These are phyloP conservation scores for Stenurella melanura DNA, from an alignment of 2,888 invertebrate genomes.

Conservation along the genomic window DNA sequence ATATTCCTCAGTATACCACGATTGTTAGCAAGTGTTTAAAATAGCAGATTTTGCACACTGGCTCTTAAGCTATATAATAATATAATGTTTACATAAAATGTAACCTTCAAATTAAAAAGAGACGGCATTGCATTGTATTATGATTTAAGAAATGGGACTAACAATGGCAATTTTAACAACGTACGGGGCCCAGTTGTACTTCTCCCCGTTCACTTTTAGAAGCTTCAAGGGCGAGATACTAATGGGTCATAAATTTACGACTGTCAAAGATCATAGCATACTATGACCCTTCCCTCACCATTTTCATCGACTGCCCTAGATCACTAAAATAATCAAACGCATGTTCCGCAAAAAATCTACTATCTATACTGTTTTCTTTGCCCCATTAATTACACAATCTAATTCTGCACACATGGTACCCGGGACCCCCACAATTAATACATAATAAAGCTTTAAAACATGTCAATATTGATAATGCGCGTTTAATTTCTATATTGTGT, in stretches of 20 bases:
- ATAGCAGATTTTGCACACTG: too few relatives aligned
- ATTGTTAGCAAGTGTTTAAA: too few relatives aligned
- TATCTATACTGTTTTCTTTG: neutral
- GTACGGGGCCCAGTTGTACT: neutral
- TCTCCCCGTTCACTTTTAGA: neutral
- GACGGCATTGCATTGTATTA: too few relatives aligned
- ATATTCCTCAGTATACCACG: too few relatives aligned
- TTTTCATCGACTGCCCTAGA: neutral
- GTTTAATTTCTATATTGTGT: slow-evolving; percentile 51
- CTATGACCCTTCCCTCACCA: neutral
- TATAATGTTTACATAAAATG: too few relatives aligned
- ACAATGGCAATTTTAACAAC: too few relatives aligned
- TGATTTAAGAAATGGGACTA: too few relatives aligned
- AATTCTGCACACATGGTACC: slow-evolving; percentile 26
- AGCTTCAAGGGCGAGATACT: neutral
- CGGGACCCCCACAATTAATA: slow-evolving; percentile 15
- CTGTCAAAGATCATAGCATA: neutral
- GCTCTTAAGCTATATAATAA: too few relatives aligned
- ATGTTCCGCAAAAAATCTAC: slow-evolving; percentile 14
- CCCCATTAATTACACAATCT: neutral
- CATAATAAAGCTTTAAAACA: slow-evolving; percentile 38
- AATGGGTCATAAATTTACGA: neutral
- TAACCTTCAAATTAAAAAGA: too few relatives aligned
- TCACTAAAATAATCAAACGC: neutral
- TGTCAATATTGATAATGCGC: slow-evolving; percentile 49